Base-by-base conservation (phyloP, 92 coral and sea anemone species). In the Bergia puertoricense region DNA sequence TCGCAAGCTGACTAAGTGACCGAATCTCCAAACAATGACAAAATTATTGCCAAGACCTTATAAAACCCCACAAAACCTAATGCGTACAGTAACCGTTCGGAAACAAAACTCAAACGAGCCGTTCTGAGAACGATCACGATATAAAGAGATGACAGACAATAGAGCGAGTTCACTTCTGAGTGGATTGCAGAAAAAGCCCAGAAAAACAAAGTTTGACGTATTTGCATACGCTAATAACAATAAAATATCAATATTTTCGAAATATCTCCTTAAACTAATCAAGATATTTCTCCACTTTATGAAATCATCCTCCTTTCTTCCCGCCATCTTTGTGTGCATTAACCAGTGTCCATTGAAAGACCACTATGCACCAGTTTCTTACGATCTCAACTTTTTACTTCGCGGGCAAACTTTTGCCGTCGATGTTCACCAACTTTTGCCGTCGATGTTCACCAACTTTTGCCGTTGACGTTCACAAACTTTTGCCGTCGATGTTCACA, bases 391-490 rank as follows among this genome's bases (percentile, higher is more conserved):
- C 46, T 71, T 75, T 75, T 38, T 75, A 75, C 79, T 75, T 75
- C 79, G 79, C 79, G 79, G 79, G 13, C 15, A 75, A 75, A 75
- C 79, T n/a, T n/a, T n/a, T n/a, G n/a, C n/a, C n/a, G n/a, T n/a
- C n/a, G n/a, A n/a, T n/a, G n/a, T n/a, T n/a, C n/a, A n/a, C n/a
- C n/a, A n/a, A n/a, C n/a, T n/a, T n/a, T n/a, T n/a, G n/a, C n/a
- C n/a, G n/a, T n/a, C n/a, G n/a, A n/a, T n/a, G n/a, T n/a, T n/a
- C n/a, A n/a, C n/a, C n/a, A n/a, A n/a, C n/a, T n/a, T n/a, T n/a
- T n/a, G n/a, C n/a, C n/a, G n/a, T n/a, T n/a, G n/a, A n/a, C n/a
- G n/a, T n/a, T n/a, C n/a, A n/a, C n/a, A n/a, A n/a, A n/a, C n/a
- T n/a, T n/a, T n/a, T n/a, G n/a, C n/a, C n/a, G n/a, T n/a, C n/a